phyloP scores from a whole-genome alignment of 2,113 vertebrate species.

The Grus americana region DNA sequence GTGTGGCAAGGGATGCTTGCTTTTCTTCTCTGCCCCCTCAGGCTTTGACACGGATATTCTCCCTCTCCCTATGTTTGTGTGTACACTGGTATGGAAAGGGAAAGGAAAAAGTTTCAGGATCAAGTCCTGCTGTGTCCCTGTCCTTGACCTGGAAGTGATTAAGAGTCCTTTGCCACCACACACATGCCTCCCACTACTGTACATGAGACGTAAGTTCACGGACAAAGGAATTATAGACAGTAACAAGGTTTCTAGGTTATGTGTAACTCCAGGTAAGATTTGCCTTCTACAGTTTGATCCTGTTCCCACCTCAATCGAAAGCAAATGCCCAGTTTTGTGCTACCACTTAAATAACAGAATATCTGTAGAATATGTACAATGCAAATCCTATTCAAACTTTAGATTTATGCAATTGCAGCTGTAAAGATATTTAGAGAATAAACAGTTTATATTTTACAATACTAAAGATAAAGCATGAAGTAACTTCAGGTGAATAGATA shows the following conservation, averaged over 20 bases:
- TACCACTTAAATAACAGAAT: not conserved
- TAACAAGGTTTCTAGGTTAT: not conserved
- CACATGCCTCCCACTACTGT: rapidly evolving
- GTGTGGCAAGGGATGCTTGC: not conserved
- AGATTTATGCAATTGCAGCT: not conserved
- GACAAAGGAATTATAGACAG: not conserved
- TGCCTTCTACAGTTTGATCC: not conserved
- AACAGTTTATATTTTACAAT: not conserved
- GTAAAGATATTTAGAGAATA: not conserved
- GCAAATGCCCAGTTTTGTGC: not conserved
- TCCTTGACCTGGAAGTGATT: not conserved
- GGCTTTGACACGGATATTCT: not conserved
- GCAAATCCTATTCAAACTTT: not conserved
- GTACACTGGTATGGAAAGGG: not conserved
- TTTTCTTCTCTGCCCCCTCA: not conserved
- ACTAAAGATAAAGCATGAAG: not conserved
- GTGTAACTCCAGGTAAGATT: not conserved
- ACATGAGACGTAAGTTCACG: not conserved
- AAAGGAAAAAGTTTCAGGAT: not conserved
- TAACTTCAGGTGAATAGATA: not conserved
- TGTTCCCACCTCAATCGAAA: not conserved
- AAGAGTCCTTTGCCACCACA: not conserved
- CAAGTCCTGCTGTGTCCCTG: not conserved
- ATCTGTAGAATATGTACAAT: not conserved
- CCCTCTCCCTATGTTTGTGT: not conserved